phyloP scores from a whole-genome alignment of 2,797 vertebrate species.

The Ceyx erithaca region DNA sequence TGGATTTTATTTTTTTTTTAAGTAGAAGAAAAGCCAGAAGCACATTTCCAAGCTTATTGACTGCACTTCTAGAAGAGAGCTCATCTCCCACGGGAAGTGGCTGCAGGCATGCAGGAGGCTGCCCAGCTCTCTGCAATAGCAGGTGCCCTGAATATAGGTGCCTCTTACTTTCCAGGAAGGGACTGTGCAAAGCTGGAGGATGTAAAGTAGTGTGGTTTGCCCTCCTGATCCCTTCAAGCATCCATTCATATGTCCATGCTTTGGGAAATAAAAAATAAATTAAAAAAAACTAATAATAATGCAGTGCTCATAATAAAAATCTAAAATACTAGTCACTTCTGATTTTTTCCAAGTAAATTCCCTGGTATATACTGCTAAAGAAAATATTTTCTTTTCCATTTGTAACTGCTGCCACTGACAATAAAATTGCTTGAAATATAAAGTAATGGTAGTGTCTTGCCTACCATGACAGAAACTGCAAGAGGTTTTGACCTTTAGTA shows the following conservation, averaged over 20 bases:
- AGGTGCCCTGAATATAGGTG: accelerated
- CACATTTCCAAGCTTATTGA: accelerated
- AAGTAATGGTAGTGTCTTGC: conserved; percentile 55
- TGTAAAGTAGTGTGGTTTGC: not conserved
- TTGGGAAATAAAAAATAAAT: not conserved
- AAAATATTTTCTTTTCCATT: conserved; percentile 45
- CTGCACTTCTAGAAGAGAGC: not conserved
- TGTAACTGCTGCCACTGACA: conserved; percentile 52
- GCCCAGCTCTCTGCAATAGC: accelerated
- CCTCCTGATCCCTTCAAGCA: not conserved
- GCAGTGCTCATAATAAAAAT: not conserved
- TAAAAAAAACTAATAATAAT: not conserved
- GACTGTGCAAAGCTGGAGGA: not conserved
- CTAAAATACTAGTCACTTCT: not conserved
- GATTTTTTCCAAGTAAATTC: not conserved
- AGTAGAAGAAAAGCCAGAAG: not conserved
- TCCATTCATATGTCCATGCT: accelerated
- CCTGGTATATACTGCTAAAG: not conserved
- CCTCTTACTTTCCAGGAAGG: not conserved
- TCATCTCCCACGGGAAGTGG: accelerated
- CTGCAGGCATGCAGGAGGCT: not conserved
- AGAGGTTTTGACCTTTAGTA: conserved; percentile 62
- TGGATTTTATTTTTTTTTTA: not conserved
- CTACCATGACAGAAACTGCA: conserved; percentile 32
- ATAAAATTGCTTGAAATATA: conserved; percentile 66